Conservation (phyloP, 2,888 invertebrate genomes). For the Andrena chrysosceles region DNA sequence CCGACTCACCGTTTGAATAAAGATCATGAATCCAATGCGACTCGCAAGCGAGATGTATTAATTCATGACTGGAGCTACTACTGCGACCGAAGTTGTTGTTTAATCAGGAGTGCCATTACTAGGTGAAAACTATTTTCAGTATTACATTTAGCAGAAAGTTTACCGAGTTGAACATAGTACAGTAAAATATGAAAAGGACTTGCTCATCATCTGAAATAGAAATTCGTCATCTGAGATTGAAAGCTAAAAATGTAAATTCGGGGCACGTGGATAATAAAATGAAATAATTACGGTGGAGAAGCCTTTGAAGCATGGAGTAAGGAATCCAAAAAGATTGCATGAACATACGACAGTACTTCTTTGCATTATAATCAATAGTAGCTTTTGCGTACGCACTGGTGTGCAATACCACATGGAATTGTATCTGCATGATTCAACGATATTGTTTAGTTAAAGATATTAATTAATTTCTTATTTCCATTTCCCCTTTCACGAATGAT, state of each 20-base stretch:
- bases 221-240: too few species aligned
- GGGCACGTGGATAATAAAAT: not conserved
- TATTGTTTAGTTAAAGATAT: too few species aligned
- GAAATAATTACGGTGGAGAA: not conserved
- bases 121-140: too few species aligned
- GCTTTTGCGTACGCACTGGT: conserved; percentile 29
- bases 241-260: too few species aligned
- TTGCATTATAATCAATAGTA: conserved; percentile 37
- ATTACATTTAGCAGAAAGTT: not conserved
- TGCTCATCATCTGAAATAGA: not conserved
- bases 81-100: too few species aligned
- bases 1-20: too few species aligned
- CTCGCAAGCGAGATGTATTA: too few species aligned
- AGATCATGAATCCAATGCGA: too few species aligned
- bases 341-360: not conserved
- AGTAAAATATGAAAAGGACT: not conserved
- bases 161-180: not conserved
- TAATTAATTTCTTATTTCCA: not conserved
- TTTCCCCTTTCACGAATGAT: not conserved
- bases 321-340: not conserved
- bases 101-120: too few species aligned
- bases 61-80: too few species aligned
- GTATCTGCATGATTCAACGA: conserved; percentile 48
- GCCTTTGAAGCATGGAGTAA: not conserved
- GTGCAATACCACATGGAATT: conserved; percentile 34